Base-by-base conservation (phyloP, 2,113 vertebrate species). In the Onychostruthus taczanowskii region DNA sequence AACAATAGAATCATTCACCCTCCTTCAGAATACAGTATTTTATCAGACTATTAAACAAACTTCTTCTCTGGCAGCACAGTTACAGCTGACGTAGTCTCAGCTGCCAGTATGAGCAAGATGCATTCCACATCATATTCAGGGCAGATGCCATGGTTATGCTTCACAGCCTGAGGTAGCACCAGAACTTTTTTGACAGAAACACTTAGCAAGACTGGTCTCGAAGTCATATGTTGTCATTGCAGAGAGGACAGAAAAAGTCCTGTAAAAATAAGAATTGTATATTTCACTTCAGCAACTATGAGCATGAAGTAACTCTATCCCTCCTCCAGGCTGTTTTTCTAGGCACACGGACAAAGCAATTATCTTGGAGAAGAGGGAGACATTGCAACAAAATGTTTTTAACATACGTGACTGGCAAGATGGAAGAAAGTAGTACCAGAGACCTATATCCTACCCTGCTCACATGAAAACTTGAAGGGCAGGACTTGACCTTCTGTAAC, bases 401-500 rank as follows among this genome's bases (percentile, higher is more conserved):
- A 87, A 58, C 0, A 1, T 21, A 15, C 5, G 6, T 52, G 9
- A 46, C 76, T 70, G 27, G 27, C 3, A 4, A 92, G 73, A 59
- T 10, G 13, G 56, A 84, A 93, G 11, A 73, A 84, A 73, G 30
- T 12, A 67, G 35, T 27, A 47, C 43, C 39, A 56, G 49, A 89
- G 44, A 96, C 49, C 69, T 72, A 14, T 2, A 90, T 56, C 19
- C 68, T 87, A 3, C 59, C 35, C 43, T 37, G 41, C 37, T 89
- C 43, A 27, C 16, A 26, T 44, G 56, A 78, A 83, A 82, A 82
- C 68, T n/a, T 87, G 44, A 92, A 94, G 93, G 87, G 62, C 91
- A 94, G 43, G 87, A 68, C 70, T 88, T 88, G 84, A 93, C 63
- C 77, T 93, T 91, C 74, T 62, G 53, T 58, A 95, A 79, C 46